These are phyloP conservation scores for Capromys pilorides DNA, from an alignment of 2,797 vertebrate genomes.

Conservation along the genomic window DNA sequence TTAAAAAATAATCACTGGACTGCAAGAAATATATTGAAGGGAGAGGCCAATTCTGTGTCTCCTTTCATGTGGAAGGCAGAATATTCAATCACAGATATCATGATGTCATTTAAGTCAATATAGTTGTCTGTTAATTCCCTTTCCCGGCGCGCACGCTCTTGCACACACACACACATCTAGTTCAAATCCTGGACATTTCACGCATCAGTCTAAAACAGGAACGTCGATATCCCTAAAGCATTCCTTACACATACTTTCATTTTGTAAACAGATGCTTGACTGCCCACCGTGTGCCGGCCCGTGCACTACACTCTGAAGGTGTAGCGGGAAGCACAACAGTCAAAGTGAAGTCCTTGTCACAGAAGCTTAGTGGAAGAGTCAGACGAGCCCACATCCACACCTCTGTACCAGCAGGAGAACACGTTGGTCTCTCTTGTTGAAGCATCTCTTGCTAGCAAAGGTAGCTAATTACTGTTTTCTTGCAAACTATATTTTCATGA, in stretches of 20 bases:
- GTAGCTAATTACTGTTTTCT: neutral
- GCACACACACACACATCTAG: neutral
- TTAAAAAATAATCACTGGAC: neutral
- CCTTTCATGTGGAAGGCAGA: neutral
- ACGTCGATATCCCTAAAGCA: conserved; percentile 44
- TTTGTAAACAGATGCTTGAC: conserved; percentile 19
- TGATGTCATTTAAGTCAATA: neutral
- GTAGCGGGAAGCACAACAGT: neutral
- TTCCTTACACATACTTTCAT: neutral
- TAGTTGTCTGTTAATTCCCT: neutral
- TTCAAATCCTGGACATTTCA: neutral
- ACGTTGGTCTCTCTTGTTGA: neutral
- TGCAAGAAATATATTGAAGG: neutral
- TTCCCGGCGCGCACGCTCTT: no score
- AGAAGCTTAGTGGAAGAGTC: neutral
- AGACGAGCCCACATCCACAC: neutral
- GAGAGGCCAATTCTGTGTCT: neutral
- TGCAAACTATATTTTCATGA: conserved; percentile 7
- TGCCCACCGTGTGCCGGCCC: neutral
- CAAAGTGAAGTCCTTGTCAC: neutral
- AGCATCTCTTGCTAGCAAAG: neutral
- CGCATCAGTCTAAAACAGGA: neutral
- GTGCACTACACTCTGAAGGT: neutral
- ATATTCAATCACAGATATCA: neutral
- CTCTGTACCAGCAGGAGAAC: neutral